Evolutionary conservation across 2,888 invertebrate species (phyloP).

Genomic region (Sinhomidia bicolor): DNA sequence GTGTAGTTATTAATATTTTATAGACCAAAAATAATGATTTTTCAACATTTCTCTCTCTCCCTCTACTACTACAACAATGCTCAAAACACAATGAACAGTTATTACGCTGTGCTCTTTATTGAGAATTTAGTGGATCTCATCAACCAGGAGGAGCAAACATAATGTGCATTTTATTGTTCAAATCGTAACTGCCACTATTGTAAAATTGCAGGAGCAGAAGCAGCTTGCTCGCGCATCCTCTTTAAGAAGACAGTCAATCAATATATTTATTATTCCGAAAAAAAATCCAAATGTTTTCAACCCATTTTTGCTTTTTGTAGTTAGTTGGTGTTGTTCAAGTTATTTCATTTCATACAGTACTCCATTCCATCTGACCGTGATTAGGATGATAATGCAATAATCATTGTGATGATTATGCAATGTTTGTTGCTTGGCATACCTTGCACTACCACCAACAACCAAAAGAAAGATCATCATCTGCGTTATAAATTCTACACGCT

Average conservation of each 20-base stretch:
- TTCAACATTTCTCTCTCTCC: background rate
- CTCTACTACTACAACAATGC: background rate
- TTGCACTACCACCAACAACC: background rate
- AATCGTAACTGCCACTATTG: slow-evolving; percentile 7
- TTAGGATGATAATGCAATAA: too few relatives aligned
- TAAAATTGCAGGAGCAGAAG: background rate
- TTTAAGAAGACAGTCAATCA: background rate
- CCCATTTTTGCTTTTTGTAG: slow-evolving; percentile 13
- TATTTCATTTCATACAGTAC: background rate
- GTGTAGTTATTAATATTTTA: slow-evolving; percentile 50
- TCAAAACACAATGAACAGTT: slow-evolving; percentile 41
- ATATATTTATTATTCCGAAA: slow-evolving; percentile 8
- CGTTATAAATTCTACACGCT: background rate
- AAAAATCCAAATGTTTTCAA: slow-evolving; percentile 2
- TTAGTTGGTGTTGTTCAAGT: background rate
- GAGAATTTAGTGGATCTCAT: slow-evolving; percentile 37
- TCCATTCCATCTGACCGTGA: background rate
- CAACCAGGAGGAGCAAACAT: slow-evolving; percentile 12
- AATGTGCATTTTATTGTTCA: slow-evolving; percentile 5
- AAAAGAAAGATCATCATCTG: slow-evolving; percentile 29
- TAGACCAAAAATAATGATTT: slow-evolving; percentile 38
- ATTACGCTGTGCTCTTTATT: slow-evolving; percentile 17
- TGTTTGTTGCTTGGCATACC: slow-evolving; percentile 14
- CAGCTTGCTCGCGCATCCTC: background rate
- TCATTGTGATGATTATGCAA: slow-evolving; percentile 48